Percentiles rank a stretch among this genome's conserved stretches.
Conservation (phyloP, 2,113 vertebrate genomes). For the Melanotaenia duboulayi region DNA sequence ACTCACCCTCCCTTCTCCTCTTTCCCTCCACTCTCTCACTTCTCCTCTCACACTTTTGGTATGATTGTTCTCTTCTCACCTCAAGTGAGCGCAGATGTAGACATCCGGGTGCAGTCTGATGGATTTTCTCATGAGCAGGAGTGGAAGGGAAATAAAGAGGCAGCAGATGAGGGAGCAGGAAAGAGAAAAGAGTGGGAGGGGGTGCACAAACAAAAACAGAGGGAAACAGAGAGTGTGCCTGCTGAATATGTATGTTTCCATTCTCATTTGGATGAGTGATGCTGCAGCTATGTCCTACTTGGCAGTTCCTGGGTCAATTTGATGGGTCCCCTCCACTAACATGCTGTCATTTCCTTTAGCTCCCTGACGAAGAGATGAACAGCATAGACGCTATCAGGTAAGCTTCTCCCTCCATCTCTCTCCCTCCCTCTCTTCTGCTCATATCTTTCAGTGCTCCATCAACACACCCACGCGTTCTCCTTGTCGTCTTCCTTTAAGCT, state of each 20-base stretch:
- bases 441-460: slow-evolving; percentile 67
- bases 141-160: slow-evolving; percentile 17
- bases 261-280: slow-evolving; percentile 15
- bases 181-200: neutral
- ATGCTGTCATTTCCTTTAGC: slow-evolving; percentile 71
- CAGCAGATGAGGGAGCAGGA: slow-evolving; percentile 22
- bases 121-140: slow-evolving; percentile 35
- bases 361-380: slow-evolving; percentile 73
- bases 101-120: slow-evolving; percentile 45
- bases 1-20: neutral
- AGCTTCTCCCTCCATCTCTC: slow-evolving; percentile 42
- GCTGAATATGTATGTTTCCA: slow-evolving; percentile 60
- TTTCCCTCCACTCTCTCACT: slow-evolving; percentile 11
- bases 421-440: slow-evolving; percentile 44
- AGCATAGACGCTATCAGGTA: slow-evolving; percentile 79
- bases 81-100: slow-evolving; percentile 53
- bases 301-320: slow-evolving; percentile 45
- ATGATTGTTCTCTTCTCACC: slow-evolving; percentile 66
- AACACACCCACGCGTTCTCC: slow-evolving; percentile 72
- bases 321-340: slow-evolving; percentile 62
- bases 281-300: slow-evolving; percentile 42
- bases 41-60: slow-evolving; percentile 43
- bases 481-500: slow-evolving; percentile 75
- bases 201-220: slow-evolving; percentile 62
- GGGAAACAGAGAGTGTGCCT: slow-evolving; percentile 39